Evolutionary conservation across 2,797 vertebrate genomes (phyloP), one percentile per base, ranked within the genome.

Genomic region (Rhabdomys pumilio): DNA sequence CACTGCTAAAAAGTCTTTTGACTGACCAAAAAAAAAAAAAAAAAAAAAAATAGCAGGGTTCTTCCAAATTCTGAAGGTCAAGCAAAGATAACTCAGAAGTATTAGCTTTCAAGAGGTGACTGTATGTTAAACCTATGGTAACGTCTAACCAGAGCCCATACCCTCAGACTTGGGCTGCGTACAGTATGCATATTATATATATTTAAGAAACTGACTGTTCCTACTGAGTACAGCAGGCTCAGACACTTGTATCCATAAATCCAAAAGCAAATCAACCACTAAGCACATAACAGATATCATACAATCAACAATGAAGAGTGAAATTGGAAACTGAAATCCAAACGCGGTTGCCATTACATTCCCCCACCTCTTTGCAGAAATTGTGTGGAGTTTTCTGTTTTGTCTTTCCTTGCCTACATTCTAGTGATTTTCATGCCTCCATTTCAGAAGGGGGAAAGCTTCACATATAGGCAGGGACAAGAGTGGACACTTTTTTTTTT

Each of bases 41-140:
- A 38, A 38, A 38, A 97, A 65, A 65, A 65, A 63, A 29, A 92
- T 94, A 98, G 95, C 84, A 96, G 61, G 90, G 94, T 97, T 98
- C 95, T 98, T 98, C 98, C 91, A 95, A 96, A 96, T 97, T 96
- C 96, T 5, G 53, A 98, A 98, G 97, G 96, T 94, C 96, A 95
- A 82, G 94, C 89, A 90, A 92, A 94, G 26, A 20, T 26, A 96
- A 47, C 80, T 97, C 92, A 96, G 95, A 93, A 91, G 79, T 91
- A 91, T 57, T 89, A 92, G 83, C 79, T 83, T 81, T 94, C 83
- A 55, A 31, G 0, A 93, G 81, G 77, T 88, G 95, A 97, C 97
- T 96, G 90, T 34, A 29, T 95, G 92, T 95, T 97, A 97, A 98
- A 98, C 95, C 95, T 94, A 97, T 87, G 97, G 97, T 97, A 98